phyloP scores from a whole-genome alignment of 2,888 invertebrate genomes.

The Allolobophora icterica region DNA sequence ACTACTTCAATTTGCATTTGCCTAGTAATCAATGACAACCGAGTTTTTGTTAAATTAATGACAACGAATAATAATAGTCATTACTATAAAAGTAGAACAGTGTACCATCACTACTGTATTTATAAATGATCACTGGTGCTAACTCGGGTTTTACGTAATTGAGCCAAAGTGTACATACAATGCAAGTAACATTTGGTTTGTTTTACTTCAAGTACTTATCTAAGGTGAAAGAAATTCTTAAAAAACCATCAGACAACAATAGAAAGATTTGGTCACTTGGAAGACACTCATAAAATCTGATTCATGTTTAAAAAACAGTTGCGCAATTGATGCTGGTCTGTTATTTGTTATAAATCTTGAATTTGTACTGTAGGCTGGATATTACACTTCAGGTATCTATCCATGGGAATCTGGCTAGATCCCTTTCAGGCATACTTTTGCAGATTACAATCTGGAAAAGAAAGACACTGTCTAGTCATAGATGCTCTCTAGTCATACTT shows the following conservation, averaged over 20 bases:
- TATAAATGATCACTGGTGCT: neutral
- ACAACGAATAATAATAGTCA: neutral
- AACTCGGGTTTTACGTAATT: neutral
- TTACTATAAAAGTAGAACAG: neutral
- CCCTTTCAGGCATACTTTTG: too few species aligned
- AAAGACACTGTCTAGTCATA: neutral
- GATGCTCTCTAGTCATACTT: constrained; percentile 49
- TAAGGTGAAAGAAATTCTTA: neutral
- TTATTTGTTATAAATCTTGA: too few species aligned
- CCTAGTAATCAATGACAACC: neutral
- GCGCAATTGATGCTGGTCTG: too few species aligned
- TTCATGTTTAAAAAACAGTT: neutral
- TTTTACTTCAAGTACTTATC: neutral
- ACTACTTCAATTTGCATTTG: neutral
- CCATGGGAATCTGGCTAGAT: too few species aligned
- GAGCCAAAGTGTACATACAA: neutral
- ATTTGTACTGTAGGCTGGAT: too few species aligned
- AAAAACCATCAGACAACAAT: neutral
- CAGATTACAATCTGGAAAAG: neutral
- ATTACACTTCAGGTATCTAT: too few species aligned
- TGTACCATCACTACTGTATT: neutral
- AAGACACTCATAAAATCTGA: neutral
- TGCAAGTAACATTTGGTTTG: neutral
- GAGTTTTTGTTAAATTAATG: neutral
- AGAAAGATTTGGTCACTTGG: neutral